Conservation (phyloP, 2,113 vertebrate species). For the Recurvirostra avosetta region DNA sequence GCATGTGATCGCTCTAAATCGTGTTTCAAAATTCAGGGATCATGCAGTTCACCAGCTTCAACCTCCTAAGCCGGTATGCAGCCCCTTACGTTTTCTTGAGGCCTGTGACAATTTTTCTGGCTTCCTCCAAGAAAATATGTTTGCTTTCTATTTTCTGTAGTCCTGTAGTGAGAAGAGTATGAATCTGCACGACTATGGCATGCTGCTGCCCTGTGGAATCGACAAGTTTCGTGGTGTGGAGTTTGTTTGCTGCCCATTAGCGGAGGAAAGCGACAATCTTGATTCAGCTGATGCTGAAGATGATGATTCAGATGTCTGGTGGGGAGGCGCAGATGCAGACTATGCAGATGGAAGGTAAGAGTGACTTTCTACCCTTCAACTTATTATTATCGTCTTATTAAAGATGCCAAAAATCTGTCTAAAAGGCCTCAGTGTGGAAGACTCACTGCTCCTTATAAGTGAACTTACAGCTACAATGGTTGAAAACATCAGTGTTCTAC, state of each 20-base stretch:
- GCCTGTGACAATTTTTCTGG: neutral
- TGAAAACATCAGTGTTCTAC: neutral
- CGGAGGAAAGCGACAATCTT: conserved; percentile 80
- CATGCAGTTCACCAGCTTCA: neutral
- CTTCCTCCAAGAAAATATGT: neutral
- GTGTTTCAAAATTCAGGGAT: neutral
- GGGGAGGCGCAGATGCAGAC: conserved; percentile 93
- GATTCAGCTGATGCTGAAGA: conserved; percentile 87
- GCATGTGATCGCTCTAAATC: neutral
- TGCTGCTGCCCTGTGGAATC: conserved; percentile 95
- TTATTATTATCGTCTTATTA: neutral
- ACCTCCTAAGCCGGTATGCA: neutral
- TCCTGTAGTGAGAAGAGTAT: conserved; percentile 94
- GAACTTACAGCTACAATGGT: neutral
- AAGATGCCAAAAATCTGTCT: neutral
- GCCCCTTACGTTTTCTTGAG: neutral
- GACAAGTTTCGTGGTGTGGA: conserved; percentile 97
- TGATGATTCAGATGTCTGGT: conserved; percentile 97
- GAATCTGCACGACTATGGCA: conserved; percentile 95
- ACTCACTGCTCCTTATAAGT: neutral
- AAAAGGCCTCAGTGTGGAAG: neutral
- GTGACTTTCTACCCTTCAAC: neutral
- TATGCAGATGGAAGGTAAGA: conserved; percentile 91
- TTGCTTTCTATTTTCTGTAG: conserved; percentile 58
- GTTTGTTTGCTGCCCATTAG: conserved; percentile 92